phyloP scores from a whole-genome alignment of 2,888 invertebrate genomes.

The Agrypnus murinus region DNA sequence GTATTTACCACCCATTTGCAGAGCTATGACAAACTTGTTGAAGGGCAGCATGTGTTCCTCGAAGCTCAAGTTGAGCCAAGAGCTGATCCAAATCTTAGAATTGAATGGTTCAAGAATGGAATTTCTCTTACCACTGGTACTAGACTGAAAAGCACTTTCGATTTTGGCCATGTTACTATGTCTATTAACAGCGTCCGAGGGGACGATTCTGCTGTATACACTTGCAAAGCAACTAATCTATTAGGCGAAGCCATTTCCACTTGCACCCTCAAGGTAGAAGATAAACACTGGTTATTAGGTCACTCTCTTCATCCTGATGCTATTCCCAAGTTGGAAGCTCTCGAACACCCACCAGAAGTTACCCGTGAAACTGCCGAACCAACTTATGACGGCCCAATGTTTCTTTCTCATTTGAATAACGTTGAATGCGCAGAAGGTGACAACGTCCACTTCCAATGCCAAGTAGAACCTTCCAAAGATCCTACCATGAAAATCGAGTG shows the following conservation, averaged over 20 bases:
- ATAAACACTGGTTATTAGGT: conserved; percentile 90
- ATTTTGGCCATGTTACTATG: conserved; percentile 96
- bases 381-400: conserved; percentile 88
- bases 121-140: conserved; percentile 89
- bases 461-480: conserved; percentile 93
- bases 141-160: conserved; percentile 93
- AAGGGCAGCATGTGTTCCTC: conserved; percentile 90
- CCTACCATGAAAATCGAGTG: conserved; percentile 94
- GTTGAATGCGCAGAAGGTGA: conserved; percentile 92
- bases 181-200: conserved; percentile 90
- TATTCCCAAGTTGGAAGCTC: conserved; percentile 86
- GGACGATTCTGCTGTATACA: conserved; percentile 96
- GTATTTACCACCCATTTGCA: conserved; percentile 96
- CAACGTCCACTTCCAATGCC: conserved; percentile 92
- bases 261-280: conserved; percentile 90
- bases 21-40: conserved; percentile 87
- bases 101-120: conserved; percentile 97
- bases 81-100: conserved; percentile 89
- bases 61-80: conserved; percentile 95
- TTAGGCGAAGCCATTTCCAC: conserved; percentile 96
- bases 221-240: conserved; percentile 94
- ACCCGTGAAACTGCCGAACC: conserved; percentile 84
- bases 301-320: conserved; percentile 93
- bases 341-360: conserved; percentile 85
- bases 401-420: conserved; percentile 93